Base-by-base conservation (phyloP, 2,797 vertebrate species). In the Pempheris klunzingeri region DNA sequence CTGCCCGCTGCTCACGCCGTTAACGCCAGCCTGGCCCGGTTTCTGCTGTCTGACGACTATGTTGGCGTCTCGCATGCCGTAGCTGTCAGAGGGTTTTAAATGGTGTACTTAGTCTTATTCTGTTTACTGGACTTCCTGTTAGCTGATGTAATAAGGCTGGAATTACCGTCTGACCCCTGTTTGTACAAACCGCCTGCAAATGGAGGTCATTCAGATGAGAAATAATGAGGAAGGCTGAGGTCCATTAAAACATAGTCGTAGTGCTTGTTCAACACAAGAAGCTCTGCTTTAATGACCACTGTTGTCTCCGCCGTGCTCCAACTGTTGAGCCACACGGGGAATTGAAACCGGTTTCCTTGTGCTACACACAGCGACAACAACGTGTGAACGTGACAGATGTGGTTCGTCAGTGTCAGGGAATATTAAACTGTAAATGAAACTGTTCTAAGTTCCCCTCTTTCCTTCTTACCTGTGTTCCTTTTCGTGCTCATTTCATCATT, bases 71-170 rank as follows among this genome's bases (percentile, higher is more conserved):
- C 43, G 53, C 57, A 43, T 85, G 57, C 75, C 82, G 57, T 78
- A 86, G 87, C 82, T 89, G 84, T 84, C 85, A 74, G 80, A 81
- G 78, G 74, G 72, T 85, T 87, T 90, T 87, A 90, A 90, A 90
- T 84, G 86, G 80, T 75, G 81, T 85, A 90, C 86, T 80, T 81
- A 82, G 87, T 79, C 75, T 88, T 77, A 81, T 82, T 90, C 68
- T 55, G 73, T 90, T 92, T 79, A 80, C 85, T 89, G 82, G 61
- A 84, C 85, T 90, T 92, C 90, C 89, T 85, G 81, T 89, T 81
- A 71, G 82, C 76, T 90, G 84, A 91, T 88, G 86, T 86, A 88
- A 87, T 89, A 77, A 88, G 77, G 64, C 71, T 87, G 89, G 73
- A 86, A 82, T 90, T 90, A 84, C 89, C 22, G 26, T 86, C 79